A percentile compares a stretch with the other conserved stretches of the same genome.
These are phyloP conservation scores for Acanthurus leucopareius DNA, from an alignment of 2,797 vertebrate species.

Conservation along the genomic window DNA sequence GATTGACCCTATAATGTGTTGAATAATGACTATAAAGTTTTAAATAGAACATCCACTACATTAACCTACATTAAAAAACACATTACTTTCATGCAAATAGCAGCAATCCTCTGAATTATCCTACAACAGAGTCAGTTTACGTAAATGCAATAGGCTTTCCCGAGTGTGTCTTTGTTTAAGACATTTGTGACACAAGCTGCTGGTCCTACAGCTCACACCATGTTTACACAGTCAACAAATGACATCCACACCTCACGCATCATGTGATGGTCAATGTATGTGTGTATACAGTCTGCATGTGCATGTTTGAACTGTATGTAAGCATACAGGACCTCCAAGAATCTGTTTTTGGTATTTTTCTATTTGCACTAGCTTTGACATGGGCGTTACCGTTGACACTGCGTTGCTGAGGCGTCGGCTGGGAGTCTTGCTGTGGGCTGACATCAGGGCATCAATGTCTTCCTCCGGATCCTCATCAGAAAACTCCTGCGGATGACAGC, in stretches of 20 bases:
- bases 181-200: slow-evolving; percentile 27
- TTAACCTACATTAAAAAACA: background rate
- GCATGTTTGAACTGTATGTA: slow-evolving; percentile 24
- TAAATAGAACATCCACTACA: background rate
- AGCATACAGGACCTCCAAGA: slow-evolving; percentile 15
- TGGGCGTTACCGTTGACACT: slow-evolving; percentile 88
- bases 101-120: background rate
- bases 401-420: slow-evolving; percentile 84
- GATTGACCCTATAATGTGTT: background rate
- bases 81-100: background rate
- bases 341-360: background rate
- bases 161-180: slow-evolving; percentile 8
- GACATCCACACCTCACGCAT: slow-evolving; percentile 10
- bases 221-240: slow-evolving; percentile 67
- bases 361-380: slow-evolving; percentile 26
- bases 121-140: slow-evolving; percentile 35
- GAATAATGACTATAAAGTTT: background rate
- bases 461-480: slow-evolving; percentile 89
- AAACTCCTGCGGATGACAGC: slow-evolving; percentile 83
- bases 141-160: slow-evolving; percentile 30
- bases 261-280: slow-evolving; percentile 23
- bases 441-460: slow-evolving; percentile 88
- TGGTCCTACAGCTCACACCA: slow-evolving; percentile 4
- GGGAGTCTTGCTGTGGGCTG: slow-evolving; percentile 82
- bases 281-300: background rate